Conservation (phyloP, 2,113 vertebrate genomes). For the Solea solea region DNA sequence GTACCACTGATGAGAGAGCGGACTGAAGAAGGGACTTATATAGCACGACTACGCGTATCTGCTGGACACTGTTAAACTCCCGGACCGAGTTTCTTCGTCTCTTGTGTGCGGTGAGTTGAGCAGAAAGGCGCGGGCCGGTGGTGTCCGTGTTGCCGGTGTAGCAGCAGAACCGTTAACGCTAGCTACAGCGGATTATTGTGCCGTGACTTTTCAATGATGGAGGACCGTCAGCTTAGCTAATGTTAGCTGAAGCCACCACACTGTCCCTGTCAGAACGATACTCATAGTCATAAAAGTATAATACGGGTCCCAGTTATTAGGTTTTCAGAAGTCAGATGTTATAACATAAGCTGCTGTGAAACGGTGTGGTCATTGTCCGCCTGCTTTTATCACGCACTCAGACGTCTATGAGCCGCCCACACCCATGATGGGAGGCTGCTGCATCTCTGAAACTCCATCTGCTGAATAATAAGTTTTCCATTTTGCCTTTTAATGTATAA, state of each 20-base stretch:
- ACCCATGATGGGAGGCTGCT: slow-evolving; percentile 72
- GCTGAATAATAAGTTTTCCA: not conserved
- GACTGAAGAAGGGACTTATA: slow-evolving; percentile 48
- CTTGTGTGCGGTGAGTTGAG: slow-evolving; percentile 68
- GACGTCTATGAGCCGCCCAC: slow-evolving; percentile 68
- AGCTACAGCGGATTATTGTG: slow-evolving; percentile 80
- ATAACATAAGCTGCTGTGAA: not conserved
- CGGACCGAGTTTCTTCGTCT: slow-evolving; percentile 25
- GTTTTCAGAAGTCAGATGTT: not conserved
- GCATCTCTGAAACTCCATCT: slow-evolving; percentile 34
- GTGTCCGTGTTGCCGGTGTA: slow-evolving; percentile 33
- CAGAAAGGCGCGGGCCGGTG: not conserved
- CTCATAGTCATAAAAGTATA: not conserved
- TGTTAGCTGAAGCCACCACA: slow-evolving; percentile 49
- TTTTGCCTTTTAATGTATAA: too few species aligned
- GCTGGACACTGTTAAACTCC: slow-evolving; percentile 36
- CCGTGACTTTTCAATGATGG: slow-evolving; percentile 77
- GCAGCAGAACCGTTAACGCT: slow-evolving; percentile 40
- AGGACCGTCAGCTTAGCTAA: slow-evolving; percentile 63
- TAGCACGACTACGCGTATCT: slow-evolving; percentile 19
- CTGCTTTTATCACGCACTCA: slow-evolving; percentile 59
- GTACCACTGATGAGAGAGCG: slow-evolving; percentile 80
- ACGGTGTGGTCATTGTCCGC: slow-evolving; percentile 58
- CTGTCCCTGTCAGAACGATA: rapidly evolving
- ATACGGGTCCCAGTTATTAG: not conserved